Conservation (phyloP, 2,888 invertebrate species). For the Mesodorylaimus sp. region DNA sequence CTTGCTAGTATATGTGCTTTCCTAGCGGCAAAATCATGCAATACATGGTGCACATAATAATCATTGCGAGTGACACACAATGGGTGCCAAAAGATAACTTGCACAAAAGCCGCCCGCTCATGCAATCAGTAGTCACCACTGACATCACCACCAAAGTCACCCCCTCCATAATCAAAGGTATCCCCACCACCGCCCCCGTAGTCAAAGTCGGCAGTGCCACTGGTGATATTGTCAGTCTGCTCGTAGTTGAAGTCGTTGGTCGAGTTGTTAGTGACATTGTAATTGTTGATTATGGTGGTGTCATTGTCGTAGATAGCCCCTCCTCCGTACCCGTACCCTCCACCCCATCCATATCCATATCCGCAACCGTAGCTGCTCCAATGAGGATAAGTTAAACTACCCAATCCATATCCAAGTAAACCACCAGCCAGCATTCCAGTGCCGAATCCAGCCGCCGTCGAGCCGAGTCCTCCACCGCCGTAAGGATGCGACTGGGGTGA, state of each 20-base stretch:
- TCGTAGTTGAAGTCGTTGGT: not conserved
- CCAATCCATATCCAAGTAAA: not conserved
- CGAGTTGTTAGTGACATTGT: conserved; percentile 3
- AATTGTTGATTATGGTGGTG: conserved; percentile 5
- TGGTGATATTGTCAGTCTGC: not conserved
- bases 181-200: not conserved
- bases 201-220: not conserved
- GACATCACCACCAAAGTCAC: too few species aligned
- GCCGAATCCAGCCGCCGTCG: not conserved
- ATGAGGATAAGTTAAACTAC: not conserved
- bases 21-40: too few species aligned
- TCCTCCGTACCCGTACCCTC: not conserved
- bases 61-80: too few species aligned
- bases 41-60: too few species aligned
- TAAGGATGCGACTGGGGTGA: not conserved
- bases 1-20: too few species aligned
- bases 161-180: not conserved
- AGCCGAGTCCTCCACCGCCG: not conserved
- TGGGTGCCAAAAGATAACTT: too few species aligned
- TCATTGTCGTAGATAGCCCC: conserved; percentile 3
- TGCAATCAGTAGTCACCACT: too few species aligned
- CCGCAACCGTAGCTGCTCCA: not conserved
- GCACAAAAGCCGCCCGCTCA: too few species aligned
- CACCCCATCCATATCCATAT: not conserved
- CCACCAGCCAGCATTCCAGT: not conserved